A percentile compares a stretch with the other conserved stretches of the same genome.
Evolutionary conservation across 2,113 vertebrate species (phyloP).

Genomic region (Alaudala cheleensis): DNA sequence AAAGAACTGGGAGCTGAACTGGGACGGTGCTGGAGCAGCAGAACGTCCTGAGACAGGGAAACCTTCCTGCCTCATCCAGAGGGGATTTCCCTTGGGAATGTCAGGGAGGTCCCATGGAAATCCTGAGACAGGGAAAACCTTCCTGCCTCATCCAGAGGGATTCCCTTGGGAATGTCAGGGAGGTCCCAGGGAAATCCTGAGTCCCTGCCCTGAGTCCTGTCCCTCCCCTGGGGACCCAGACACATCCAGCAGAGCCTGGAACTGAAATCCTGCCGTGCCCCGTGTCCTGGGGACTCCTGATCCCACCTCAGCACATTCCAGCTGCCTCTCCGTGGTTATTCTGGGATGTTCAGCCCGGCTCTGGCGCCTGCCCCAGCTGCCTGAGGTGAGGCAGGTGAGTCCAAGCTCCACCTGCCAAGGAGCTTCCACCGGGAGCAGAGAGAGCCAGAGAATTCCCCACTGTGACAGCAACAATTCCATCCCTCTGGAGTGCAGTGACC

Average conservation of each 20-base stretch:
- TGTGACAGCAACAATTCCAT: neutral
- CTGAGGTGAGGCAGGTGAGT: slow-evolving; percentile 16
- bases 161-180: neutral
- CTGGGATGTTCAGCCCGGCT: neutral
- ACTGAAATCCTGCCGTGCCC: neutral
- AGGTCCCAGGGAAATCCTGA: neutral
- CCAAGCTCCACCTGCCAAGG: neutral
- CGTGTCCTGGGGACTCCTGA: fast-evolving
- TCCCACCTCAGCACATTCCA: neutral
- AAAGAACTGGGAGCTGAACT: neutral
- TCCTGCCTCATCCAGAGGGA: neutral
- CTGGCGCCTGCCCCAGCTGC: neutral
- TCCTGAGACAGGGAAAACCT: neutral
- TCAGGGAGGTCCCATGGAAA: neutral
- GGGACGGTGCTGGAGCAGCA: neutral
- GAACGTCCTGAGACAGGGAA: neutral
- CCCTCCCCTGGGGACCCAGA: neutral
- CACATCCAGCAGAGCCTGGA: neutral
- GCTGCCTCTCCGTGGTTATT: neutral
- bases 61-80: neutral
- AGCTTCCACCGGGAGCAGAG: neutral
- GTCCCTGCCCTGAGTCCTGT: fast-evolving
- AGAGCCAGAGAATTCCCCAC: neutral
- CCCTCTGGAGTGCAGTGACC: neutral
- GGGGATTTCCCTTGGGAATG: neutral